Base-by-base conservation (phyloP, 2,797 vertebrate genomes). In the Synanceia verrucosa region DNA sequence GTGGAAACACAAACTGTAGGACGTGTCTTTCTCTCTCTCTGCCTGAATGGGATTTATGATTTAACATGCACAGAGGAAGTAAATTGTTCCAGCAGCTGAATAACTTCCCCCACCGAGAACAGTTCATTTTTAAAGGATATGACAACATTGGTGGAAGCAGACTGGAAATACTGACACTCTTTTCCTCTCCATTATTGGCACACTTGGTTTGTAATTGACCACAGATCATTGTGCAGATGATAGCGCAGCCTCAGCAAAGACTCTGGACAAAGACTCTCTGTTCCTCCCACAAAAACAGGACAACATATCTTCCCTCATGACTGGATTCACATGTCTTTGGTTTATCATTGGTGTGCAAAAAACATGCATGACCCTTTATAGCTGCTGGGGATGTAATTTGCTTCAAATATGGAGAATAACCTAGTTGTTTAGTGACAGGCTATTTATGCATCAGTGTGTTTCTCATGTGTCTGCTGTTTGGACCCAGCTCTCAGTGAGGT, bases 51-150 rank as follows among this genome's bases (percentile, higher is more conserved):
- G 80, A 78, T 68, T 84, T 73, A 88, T 87, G 74, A 76, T 73
- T 84, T 74, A 66, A 73, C 65, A 56, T 65, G 53, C 76, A 88
- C 73, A 88, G 84, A 92, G 92, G 93, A 94, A 94, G 91, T 89
- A 67, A 76, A 77, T 80, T 74, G 59, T 88, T 90, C 83, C 82
- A 84, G 74, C 89, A 88, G 84, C 86, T 88, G 88, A 86, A 86
- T 77, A 67, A 92, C 91, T 93, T 94, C 91, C 86, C 67, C 75
- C 19, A 26, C 43, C 55, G 85, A 85, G 75, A 86, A 82, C 72
- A 58, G 37, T 71, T 87, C 80, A 69, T 82, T 83, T 63, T n/a
- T 73, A 47, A 63, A 85, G 83, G 78, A 91, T 81, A 51, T 85
- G 70, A 76, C 72, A 78, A 62, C 62, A 29, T 70, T 59, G 76